Percentiles rank a stretch among this genome's conserved stretches.
These are phyloP conservation scores for Carduelis carduelis DNA, from an alignment of 2,797 vertebrate genomes.

Conservation along the genomic window DNA sequence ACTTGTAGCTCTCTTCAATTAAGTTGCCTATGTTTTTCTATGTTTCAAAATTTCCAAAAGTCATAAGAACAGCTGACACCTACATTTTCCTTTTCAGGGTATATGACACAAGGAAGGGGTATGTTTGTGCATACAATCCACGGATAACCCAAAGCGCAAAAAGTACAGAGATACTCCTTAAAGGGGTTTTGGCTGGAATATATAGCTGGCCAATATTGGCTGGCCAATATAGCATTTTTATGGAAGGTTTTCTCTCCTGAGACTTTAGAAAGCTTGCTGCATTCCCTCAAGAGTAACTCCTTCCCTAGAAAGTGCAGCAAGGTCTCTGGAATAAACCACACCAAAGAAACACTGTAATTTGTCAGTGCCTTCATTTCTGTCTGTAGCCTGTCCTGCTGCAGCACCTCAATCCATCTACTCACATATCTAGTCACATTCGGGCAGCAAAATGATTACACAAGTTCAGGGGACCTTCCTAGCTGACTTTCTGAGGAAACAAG, in stretches of 20 bases:
- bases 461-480: neutral
- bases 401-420: conserved; percentile 27
- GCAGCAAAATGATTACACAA: neutral
- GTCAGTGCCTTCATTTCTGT: conserved; percentile 14
- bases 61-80: neutral
- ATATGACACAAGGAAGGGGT: neutral
- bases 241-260: neutral
- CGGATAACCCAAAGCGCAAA: neutral
- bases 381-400: neutral
- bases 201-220: no score
- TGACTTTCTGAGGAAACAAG: neutral
- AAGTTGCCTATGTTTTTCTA: neutral
- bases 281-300: neutral
- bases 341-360: neutral
- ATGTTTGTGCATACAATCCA: neutral
- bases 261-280: neutral
- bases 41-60: neutral
- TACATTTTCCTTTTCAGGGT: neutral
- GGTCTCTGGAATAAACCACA: neutral
- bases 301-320: neutral
- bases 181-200: neutral
- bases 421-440: neutral
- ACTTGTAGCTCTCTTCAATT: neutral
- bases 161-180: neutral
- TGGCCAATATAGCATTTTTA: neutral